Evolutionary conservation across 2,113 vertebrate species (phyloP).

Genomic region (Alligator sinensis): DNA sequence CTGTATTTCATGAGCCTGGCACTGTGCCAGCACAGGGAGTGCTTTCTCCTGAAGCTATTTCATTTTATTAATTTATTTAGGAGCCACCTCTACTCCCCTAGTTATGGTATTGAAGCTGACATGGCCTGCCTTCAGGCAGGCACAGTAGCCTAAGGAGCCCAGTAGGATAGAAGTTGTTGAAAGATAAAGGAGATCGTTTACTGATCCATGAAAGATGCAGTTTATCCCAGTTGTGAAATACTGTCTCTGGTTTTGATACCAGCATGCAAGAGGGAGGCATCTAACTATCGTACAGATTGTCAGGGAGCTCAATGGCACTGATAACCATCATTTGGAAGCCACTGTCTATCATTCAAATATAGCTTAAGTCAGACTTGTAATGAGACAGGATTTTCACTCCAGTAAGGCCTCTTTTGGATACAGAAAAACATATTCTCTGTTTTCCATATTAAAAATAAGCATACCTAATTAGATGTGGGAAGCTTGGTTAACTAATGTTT

Average conservation of each 20-base stretch:
- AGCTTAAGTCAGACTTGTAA: neutral
- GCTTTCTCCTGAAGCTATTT: neutral
- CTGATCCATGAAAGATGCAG: neutral
- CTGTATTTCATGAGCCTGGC: neutral
- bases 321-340: neutral
- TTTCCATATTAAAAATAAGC: no score
- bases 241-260: neutral
- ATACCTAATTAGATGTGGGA: neutral
- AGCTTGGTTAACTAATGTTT: neutral
- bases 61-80: neutral
- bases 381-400: no score
- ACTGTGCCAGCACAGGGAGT: neutral
- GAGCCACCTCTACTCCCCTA: neutral
- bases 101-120: neutral
- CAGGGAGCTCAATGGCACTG: fast-evolving
- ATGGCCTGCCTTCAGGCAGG: neutral
- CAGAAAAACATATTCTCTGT: no score
- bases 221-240: neutral
- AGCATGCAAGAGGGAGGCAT: neutral
- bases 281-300: neutral
- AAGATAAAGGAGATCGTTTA: neutral
- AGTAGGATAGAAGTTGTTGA: neutral
- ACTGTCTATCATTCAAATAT: neutral
- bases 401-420: no score
- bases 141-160: neutral